Conservation (phyloP, 2,888 invertebrate genomes). For the Hyppa rectilinea region DNA sequence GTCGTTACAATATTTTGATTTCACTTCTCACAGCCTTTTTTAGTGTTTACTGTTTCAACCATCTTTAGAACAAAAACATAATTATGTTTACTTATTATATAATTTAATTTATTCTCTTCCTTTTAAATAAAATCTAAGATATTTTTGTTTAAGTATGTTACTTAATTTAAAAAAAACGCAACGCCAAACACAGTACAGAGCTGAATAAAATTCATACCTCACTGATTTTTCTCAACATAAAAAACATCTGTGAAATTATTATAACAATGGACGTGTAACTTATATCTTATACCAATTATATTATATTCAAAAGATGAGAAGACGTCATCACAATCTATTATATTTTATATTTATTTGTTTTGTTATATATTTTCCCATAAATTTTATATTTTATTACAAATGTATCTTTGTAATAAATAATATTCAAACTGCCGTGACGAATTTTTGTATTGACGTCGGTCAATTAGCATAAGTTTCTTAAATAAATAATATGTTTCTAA, state of each 20-base stretch:
- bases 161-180: slow-evolving; percentile 29
- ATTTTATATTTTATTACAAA: slow-evolving; percentile 21
- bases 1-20: background rate
- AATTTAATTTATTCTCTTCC: too few relatives aligned
- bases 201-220: slow-evolving; percentile 30
- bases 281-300: slow-evolving; percentile 47
- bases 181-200: slow-evolving; percentile 17
- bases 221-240: slow-evolving; percentile 57
- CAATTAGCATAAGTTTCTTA: slow-evolving; percentile 20
- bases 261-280: slow-evolving; percentile 60
- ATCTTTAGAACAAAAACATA: too few relatives aligned
- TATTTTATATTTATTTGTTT: slow-evolving; percentile 39
- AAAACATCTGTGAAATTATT: slow-evolving; percentile 52
- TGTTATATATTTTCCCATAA: slow-evolving; percentile 58
- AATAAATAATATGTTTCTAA: background rate
- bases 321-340: slow-evolving; percentile 52
- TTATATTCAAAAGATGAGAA: slow-evolving; percentile 36
- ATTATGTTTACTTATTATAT: too few relatives aligned
- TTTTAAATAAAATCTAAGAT: too few relatives aligned
- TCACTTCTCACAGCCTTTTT: background rate
- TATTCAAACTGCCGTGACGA: slow-evolving; percentile 51
- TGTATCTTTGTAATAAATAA: slow-evolving; percentile 31
- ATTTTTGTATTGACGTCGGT: slow-evolving; percentile 19
- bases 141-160: slow-evolving; percentile 14
- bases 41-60: background rate